A percentile compares a stretch with the other conserved stretches of the same genome.
phyloP scores from a whole-genome alignment of 2,888 invertebrate genomes.

The Andricus quercusramuli region DNA sequence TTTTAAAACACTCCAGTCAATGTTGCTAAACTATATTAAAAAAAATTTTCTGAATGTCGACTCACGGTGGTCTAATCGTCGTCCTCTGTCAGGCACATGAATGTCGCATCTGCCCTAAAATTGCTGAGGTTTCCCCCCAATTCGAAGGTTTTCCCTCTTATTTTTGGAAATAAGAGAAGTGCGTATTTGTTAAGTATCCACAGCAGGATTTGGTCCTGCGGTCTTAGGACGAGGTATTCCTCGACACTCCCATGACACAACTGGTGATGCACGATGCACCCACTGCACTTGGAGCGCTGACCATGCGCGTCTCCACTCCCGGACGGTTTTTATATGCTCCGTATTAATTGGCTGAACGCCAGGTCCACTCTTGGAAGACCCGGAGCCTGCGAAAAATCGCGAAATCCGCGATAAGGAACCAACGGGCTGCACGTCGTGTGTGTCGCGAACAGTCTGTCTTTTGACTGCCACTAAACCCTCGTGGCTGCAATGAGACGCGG shows the following conservation, averaged over 20 bases:
- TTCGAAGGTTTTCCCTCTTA: not conserved
- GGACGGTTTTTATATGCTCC: slow-evolving; percentile 47
- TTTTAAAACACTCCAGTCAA: too few species aligned
- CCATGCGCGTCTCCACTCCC: slow-evolving; percentile 59
- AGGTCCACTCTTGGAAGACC: slow-evolving; percentile 43
- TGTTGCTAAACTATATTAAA: not conserved
- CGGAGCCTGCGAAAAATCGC: slow-evolving; percentile 2
- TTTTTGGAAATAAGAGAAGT: not conserved
- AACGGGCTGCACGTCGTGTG: not conserved
- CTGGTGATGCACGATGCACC: slow-evolving; percentile 60
- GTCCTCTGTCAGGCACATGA: slow-evolving; percentile 37
- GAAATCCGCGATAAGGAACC: not conserved
- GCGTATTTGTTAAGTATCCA: not conserved
- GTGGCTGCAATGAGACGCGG: slow-evolving; percentile 15
- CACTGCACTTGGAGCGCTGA: slow-evolving; percentile 68
- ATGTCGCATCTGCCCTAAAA: slow-evolving; percentile 31
- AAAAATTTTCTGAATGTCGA: not conserved
- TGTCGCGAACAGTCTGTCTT: slow-evolving; percentile 29
- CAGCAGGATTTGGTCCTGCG: not conserved
- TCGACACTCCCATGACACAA: slow-evolving; percentile 57
- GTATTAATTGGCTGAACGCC: slow-evolving; percentile 54
- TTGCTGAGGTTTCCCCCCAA: not conserved
- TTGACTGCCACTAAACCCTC: slow-evolving; percentile 40
- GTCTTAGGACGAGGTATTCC: slow-evolving; percentile 47
- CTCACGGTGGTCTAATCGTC: slow-evolving; percentile 39